phyloP scores from a whole-genome alignment of 2,113 vertebrate genomes.

The Manacus vitellinus region DNA sequence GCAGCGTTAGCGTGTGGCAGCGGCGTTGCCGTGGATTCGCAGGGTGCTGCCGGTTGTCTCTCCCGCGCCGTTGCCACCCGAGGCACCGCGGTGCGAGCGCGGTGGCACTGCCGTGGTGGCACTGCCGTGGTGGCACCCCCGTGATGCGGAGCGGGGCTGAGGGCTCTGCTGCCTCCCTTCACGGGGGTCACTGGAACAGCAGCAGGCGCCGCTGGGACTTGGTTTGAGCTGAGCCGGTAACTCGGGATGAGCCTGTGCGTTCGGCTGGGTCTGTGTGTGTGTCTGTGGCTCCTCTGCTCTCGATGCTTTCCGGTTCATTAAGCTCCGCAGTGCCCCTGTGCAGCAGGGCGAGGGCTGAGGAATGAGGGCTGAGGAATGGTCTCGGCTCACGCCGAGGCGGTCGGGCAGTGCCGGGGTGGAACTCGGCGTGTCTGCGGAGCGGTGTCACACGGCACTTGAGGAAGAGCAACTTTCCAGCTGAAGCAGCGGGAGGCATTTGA shows the following conservation, averaged over 20 bases:
- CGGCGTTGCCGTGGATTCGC: rapidly evolving
- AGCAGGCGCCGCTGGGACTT: rapidly evolving
- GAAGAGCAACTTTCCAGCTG: neutral
- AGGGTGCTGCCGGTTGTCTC: rapidly evolving
- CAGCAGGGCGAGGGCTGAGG: neutral
- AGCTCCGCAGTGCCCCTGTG: neutral
- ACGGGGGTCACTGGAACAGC: rapidly evolving
- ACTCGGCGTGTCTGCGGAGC: neutral
- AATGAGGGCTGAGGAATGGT: rapidly evolving
- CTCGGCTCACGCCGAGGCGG: rapidly evolving
- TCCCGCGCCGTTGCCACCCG: neutral
- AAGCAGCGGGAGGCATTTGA: neutral
- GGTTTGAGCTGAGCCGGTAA: neutral
- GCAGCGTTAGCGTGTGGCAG: rapidly evolving
- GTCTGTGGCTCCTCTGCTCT: neutral
- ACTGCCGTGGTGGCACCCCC: neutral
- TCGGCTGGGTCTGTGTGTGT: neutral
- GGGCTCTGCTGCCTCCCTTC: neutral
- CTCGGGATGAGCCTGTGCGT: neutral
- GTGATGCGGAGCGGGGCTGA: neutral
- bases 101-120: no score
- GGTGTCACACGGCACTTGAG: rapidly evolving
- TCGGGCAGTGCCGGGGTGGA: neutral
- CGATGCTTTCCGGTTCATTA: neutral
- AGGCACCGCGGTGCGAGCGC: neutral